Base-by-base conservation (phyloP, 2,113 vertebrate genomes). In the Pelmatolapia mariae region DNA sequence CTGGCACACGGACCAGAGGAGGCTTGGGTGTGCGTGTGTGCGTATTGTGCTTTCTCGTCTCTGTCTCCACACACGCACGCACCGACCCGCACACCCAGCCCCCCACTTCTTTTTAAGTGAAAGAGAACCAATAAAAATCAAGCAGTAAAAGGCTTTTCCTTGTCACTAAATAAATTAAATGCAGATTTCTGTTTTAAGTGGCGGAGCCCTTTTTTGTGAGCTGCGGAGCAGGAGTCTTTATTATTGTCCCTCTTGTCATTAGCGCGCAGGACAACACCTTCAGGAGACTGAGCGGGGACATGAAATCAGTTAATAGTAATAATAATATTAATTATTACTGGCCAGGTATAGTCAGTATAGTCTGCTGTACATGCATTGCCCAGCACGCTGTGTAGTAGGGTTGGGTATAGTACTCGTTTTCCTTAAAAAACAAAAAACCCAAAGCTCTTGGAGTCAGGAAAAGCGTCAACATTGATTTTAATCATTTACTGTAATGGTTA, bases 111-210 rank as follows among this genome's bases (percentile, higher is more conserved):
- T 93, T 94, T 95, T 91, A 94, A 93, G 90, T 93, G 92, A 95
- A 96, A 95, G 95, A 94, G 87, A 94, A 93, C 93, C 93, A 93
- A 95, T 95, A 96, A 96, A 95, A 93, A 94, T 90, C 93, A 89
- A 89, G 93, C 93, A 86, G 93, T 95, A 95, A 96, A 95, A 91
- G 92, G 80, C 90, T 91, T 94, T 96, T 96, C 90, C 90, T 95
- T 95, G 92, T 96, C 92, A 92, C 91, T 93, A 95, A 95, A 96
- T 95, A 95, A 95, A 96, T 96, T 90, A 93, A 94, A 95, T 93
- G 89, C 92, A 95, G 94, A 96, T 95, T 95, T 95, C 87, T 93
- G 91, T 92, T 96, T 95, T 93, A 95, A 95, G 93, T 92, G 91
- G 71, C 76, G 89, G 86, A 90, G 52, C 80, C 89, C 81, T 16